phyloP scores from a whole-genome alignment of 2,113 vertebrate genomes.

The Bambusicola thoracicus region DNA sequence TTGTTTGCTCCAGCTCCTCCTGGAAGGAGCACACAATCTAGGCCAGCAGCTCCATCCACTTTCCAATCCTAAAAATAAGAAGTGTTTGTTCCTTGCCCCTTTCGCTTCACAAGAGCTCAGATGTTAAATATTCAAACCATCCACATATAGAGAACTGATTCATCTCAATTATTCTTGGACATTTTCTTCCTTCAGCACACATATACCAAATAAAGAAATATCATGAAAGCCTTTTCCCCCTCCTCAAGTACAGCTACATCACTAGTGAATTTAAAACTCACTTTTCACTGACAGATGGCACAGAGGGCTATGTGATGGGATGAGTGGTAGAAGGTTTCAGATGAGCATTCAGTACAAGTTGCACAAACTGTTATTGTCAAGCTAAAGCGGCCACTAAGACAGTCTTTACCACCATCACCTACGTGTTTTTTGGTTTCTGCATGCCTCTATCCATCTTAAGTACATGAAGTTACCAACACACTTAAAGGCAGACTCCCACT shows the following conservation, averaged over 20 bases:
- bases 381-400: not conserved
- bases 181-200: constrained; percentile 8
- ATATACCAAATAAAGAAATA: not conserved
- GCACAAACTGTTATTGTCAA: constrained; percentile 1
- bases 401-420: not conserved
- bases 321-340: constrained; percentile 9
- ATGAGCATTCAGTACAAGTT: not conserved
- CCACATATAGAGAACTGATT: constrained; percentile 66
- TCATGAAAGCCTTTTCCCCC: not conserved
- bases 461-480: not conserved
- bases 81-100: constrained; percentile 46
- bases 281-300: constrained; percentile 3
- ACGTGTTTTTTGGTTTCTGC: not conserved
- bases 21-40: constrained; percentile 23
- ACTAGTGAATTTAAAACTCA: not conserved
- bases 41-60: constrained; percentile 40
- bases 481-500: not conserved
- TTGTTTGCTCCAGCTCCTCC: not conserved
- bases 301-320: not conserved
- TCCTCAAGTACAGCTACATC: not conserved
- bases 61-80: constrained; percentile 52
- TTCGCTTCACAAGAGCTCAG: constrained; percentile 45
- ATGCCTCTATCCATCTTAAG: fast-evolving
- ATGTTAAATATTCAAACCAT: constrained; percentile 56
- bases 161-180: constrained; percentile 62